A percentile compares a stretch with the other conserved stretches of the same genome.
Evolutionary conservation across 1,140 invertebrate genomes (phyloP).

Genomic region (Caenorhabditis brenneri): DNA sequence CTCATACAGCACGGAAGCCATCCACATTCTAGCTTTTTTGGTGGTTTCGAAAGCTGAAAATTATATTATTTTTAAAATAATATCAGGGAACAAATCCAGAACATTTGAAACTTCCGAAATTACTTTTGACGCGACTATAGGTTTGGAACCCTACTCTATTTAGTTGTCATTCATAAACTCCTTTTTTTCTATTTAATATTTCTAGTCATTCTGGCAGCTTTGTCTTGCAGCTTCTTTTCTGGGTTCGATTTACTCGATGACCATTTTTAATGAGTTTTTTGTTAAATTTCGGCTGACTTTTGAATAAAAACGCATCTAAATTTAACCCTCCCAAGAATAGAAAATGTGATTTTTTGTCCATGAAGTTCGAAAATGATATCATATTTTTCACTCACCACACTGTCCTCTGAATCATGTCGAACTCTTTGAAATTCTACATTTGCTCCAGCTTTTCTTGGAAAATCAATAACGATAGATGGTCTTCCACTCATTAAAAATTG

Average conservation of each 20-base stretch:
- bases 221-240: no score
- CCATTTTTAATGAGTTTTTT: no score
- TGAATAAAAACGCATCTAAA: no score
- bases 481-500: not conserved
- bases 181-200: no score
- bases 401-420: not conserved
- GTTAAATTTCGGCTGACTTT: no score
- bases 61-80: not conserved
- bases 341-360: no score
- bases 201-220: no score
- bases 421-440: not conserved
- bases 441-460: not conserved
- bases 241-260: no score
- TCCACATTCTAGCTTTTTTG: slow-evolving; percentile 49
- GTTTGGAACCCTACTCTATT: not conserved
- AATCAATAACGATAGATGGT: slow-evolving; percentile 19
- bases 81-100: not conserved
- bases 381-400: not conserved
- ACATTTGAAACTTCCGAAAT: not conserved
- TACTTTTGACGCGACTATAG: no score
- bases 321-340: no score
- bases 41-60: not conserved
- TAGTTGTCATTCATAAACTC: not conserved
- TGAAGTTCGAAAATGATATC: no score
- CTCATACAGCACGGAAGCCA: slow-evolving; percentile 58